Conservation (phyloP, 2,888 invertebrate genomes). For the Microplitis manilae region DNA sequence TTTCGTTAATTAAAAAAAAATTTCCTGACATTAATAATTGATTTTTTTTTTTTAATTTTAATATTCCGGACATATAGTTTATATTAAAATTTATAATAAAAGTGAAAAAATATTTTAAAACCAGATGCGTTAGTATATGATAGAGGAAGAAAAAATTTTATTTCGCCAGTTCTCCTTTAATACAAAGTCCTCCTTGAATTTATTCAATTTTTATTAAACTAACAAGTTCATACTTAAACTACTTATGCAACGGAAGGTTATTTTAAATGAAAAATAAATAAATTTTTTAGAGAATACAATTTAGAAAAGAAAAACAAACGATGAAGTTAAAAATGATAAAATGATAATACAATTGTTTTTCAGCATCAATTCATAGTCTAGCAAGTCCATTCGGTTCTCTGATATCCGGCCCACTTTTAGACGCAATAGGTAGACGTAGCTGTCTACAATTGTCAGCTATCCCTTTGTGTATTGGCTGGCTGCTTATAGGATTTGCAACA, state of each 20-base stretch:
- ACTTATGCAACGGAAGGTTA: neutral
- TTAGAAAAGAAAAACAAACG: conserved; percentile 26
- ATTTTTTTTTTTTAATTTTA: too few relatives aligned
- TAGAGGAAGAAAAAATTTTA: too few relatives aligned
- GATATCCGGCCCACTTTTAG: conserved; percentile 81
- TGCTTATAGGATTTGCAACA: conserved; percentile 74
- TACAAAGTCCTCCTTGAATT: too few relatives aligned
- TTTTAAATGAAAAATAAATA: neutral
- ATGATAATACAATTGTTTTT: conserved; percentile 29
- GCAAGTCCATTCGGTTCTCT: conserved; percentile 84
- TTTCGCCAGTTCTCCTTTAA: too few relatives aligned
- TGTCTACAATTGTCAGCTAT: conserved; percentile 78
- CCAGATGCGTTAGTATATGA: too few relatives aligned
- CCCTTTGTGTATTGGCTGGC: conserved; percentile 82
- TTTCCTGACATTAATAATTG: too few relatives aligned
- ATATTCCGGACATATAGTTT: too few relatives aligned
- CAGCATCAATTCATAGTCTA: conserved; percentile 85
- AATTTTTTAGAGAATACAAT: neutral
- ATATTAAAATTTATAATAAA: too few relatives aligned
- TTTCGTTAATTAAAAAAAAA: too few relatives aligned
- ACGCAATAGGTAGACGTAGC: conserved; percentile 79
- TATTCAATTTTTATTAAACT: too few relatives aligned
- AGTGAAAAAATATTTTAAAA: too few relatives aligned
- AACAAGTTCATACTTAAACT: too few relatives aligned
- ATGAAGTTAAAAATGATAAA: conserved; percentile 11